phyloP scores from a whole-genome alignment of 1,140 invertebrate species.

The Cherax quadricarinatus region DNA sequence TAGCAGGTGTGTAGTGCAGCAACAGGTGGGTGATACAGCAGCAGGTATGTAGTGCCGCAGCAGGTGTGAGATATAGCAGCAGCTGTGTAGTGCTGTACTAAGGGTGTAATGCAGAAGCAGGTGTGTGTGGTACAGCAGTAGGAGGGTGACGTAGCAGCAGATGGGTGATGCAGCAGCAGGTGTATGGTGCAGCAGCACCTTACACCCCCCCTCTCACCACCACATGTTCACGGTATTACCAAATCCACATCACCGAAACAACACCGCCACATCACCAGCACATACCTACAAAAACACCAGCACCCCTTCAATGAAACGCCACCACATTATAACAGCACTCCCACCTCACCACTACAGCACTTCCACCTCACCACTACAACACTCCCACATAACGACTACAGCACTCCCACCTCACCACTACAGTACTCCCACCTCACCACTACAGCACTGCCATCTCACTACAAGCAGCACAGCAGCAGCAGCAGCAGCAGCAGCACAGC shows the following conservation, averaged over 20 bases:
- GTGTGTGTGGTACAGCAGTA: no score
- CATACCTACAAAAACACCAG: background rate
- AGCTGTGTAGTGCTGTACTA: no score
- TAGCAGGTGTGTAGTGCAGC: no score
- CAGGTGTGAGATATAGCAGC: no score
- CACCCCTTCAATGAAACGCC: constrained; percentile 12
- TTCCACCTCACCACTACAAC: background rate
- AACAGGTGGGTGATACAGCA: no score
- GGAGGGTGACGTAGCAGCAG: no score
- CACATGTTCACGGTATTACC: background rate
- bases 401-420: background rate
- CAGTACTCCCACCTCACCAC: background rate
- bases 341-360: background rate
- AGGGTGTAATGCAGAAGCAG: no score
- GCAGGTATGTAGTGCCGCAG: no score
- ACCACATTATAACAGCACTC: background rate
- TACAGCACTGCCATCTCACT: background rate
- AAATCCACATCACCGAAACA: background rate
- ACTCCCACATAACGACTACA: background rate
- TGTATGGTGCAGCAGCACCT: no score
- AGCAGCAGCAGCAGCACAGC: background rate
- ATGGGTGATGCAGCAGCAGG: no score
- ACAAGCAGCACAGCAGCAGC: background rate
- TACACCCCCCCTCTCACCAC: background rate
- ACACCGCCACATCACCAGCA: background rate